Base-by-base conservation (phyloP, 2,113 vertebrate genomes). In the Phaethornis superciliosus region DNA sequence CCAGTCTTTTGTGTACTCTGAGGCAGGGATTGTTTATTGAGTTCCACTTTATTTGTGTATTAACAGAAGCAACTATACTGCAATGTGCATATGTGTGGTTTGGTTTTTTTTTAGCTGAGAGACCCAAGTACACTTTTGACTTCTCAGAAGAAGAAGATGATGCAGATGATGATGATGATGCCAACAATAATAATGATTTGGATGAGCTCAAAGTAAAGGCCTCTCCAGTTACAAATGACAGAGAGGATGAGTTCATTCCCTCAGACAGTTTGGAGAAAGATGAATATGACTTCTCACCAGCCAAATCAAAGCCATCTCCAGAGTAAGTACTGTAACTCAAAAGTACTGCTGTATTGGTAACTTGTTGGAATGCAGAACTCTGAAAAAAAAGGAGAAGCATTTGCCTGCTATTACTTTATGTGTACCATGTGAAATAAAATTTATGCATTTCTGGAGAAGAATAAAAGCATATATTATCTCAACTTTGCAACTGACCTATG, bases 51-150 rank as follows among this genome's bases (percentile, higher is more conserved):
- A 47, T 74, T 6, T 65, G 23, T 84, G 3, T 62, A 9, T 32
- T 70, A 64, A 42, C 27, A 62, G 55, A 40, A 88, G 42, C 17
- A 79, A 5, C 32, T 80, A 6, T 71, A 4, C 68, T 94, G 30
- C 93, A 51, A 21, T 65, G 32, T 49, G 23, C 26, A 2, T 65
- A 4, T 56, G 16, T 76, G 42, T 81, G 55, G 75, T 55, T 72
- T 88, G n/a, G n/a, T 49, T 40, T 95, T 59, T 60, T 92, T 70
- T 44, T 94, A 99, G 99, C 99, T 55, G 98, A 98, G 95, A 99
- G 99, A 95, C 99, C 99, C 55, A 99, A 99, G 95, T 99, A 99
- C 82, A 99, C 99, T 2, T 99, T 99, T 86, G 99, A 99, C 95
- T 99, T 99, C 98, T 99, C 99, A 4, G 99, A 99, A 97, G 99